Evolutionary conservation across 64 coral and sea anemone genomes (phyloP).

Genomic region (Actinia equina): DNA sequence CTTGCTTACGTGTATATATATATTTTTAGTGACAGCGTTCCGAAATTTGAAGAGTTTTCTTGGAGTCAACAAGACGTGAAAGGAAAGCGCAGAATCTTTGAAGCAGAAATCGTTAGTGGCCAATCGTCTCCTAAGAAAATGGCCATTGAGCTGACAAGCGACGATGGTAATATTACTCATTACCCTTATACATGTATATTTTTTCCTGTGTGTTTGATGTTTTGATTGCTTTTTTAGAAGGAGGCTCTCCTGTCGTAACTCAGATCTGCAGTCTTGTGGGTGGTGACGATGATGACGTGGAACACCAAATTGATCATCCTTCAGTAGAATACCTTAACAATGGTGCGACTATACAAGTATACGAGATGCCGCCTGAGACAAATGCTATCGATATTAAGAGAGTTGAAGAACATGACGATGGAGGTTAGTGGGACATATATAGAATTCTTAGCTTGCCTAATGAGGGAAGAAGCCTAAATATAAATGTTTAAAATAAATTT

Average conservation of each 20-base stretch:
- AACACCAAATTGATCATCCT: neutral
- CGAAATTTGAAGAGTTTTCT: neutral
- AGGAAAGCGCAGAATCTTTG: neutral
- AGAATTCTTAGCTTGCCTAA: too few species aligned
- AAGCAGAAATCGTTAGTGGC: neutral
- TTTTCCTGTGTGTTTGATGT: neutral
- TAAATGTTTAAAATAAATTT: too few species aligned
- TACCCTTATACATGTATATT: neutral
- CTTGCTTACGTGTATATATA: neutral
- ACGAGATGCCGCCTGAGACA: neutral
- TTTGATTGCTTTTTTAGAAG: neutral
- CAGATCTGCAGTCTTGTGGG: neutral
- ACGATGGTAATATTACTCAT: neutral
- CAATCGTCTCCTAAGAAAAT: constrained; percentile 8
- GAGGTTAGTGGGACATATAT: neutral
- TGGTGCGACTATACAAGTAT: neutral
- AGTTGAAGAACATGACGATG: neutral
- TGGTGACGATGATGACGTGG: neutral
- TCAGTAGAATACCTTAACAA: neutral
- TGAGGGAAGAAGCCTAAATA: too few species aligned
- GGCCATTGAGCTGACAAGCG: neutral
- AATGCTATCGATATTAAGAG: neutral
- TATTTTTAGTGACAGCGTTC: neutral
- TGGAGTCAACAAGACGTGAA: neutral
- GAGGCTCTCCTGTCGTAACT: neutral